Base-by-base conservation (phyloP, 2,113 vertebrate species). In the Charadrius vociferus region DNA sequence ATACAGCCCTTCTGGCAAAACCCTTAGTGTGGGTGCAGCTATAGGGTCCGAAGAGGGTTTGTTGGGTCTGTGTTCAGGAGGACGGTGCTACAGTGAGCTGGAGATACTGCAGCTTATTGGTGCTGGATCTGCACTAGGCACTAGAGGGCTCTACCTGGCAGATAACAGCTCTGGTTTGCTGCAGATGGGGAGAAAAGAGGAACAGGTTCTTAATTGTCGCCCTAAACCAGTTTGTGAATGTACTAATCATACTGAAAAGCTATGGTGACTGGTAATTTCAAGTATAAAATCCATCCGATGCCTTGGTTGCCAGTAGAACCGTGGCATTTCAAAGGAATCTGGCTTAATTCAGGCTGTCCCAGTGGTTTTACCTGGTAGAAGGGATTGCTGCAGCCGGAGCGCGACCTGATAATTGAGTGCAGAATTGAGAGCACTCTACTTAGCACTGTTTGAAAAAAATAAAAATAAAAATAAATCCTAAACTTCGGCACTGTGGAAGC, bases 71-170 rank as follows among this genome's bases (percentile, higher is more conserved):
- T 39, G 39, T 15, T 39, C 4, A 10, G 78, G 20, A 56, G n/a
- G 43, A 13, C 63, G 29, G 56, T 5, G 58, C 39, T 43, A 1
- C 39, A n/a, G 50, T 2, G 29, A 47, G 75, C 70, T 21, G 74
- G 17, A 37, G 30, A 19, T 7, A 14, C 50, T 20, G 4, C 4
- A 12, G 15, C 27, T 61, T 65, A 6, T 47, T 5, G 7, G 12
- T 93, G 91, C 56, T 8, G 9, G 43, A 6, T 56, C 53, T 7
- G 1, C 43, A 10, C 11, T 14, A 45, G 45, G 65, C 95, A 94
- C 95, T 94, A 95, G 95, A 67, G 95, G 96, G 96, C 95, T 95
- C 86, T 93, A 52, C 84, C 43, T 81, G 84, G 86, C 77, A 78
- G 61, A 9, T 14, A 39, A 78, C 71, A 56, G 62, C 37, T 66